These are phyloP conservation scores for Drosophila ohnishii DNA, from an alignment of 1,140 invertebrate species.

Conservation along the genomic window DNA sequence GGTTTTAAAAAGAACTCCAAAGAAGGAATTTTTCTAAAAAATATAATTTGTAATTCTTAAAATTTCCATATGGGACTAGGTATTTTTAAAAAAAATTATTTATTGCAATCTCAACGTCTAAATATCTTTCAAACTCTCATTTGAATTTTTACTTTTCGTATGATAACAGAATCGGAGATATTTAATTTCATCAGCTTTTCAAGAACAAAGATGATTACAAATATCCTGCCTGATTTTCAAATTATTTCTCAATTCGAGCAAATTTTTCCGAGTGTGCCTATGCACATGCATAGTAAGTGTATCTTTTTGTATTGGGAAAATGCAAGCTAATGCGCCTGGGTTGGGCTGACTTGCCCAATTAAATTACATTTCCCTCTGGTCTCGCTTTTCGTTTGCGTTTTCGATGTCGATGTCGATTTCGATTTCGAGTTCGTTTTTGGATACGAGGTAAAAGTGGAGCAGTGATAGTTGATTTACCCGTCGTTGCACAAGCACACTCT, in stretches of 20 bases:
- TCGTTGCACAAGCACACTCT: conserved; percentile 77
- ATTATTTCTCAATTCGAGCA: not conserved
- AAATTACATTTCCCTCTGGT: conserved; percentile 53
- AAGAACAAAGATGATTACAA: too few species aligned
- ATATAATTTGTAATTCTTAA: too few species aligned
- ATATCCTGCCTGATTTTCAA: not conserved
- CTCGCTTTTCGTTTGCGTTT: conserved; percentile 61
- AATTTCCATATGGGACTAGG: too few species aligned
- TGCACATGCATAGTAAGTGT: conserved; percentile 6
- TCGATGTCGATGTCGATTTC: conserved; percentile 26
- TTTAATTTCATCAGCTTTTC: not conserved
- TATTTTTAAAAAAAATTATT: not conserved
- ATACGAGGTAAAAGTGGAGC: conserved; percentile 67
- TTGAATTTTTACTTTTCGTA: too few species aligned
- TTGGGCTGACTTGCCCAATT: conserved; percentile 47
- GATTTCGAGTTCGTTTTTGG: conserved; percentile 35
- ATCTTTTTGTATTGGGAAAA: conserved; percentile 44
- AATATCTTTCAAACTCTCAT: not conserved
- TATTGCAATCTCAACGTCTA: too few species aligned
- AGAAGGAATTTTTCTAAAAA: not conserved
- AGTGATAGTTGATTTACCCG: conserved; percentile 73
- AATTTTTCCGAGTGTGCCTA: not conserved
- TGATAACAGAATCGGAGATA: not conserved
- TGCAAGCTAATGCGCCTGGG: conserved; percentile 68
- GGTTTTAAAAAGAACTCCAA: not conserved